Evolutionary conservation across 2,888 invertebrate genomes (phyloP), one percentile per base, ranked within the genome.

Genomic region (Aphrophora alni): DNA sequence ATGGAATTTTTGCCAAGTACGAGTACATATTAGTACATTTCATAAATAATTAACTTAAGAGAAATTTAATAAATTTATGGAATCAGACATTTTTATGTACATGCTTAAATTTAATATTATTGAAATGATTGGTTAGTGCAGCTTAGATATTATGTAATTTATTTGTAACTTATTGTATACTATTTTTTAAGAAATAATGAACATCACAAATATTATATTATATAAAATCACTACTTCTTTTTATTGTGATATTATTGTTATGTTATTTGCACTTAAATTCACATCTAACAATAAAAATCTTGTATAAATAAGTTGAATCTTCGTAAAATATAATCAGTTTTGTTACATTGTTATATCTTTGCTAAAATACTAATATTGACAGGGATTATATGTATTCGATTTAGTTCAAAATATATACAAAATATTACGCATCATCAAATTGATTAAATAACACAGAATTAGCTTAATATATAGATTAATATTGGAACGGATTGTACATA

Each of bases 191-290:
- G n/a, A n/a, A n/a, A 44, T 8, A 44, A 44, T 14, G 21, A 59
- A 59, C 59, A 59, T 59, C 59, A 59, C 59, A 59, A 59, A 59
- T 59, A 59, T n/a, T 59, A 59, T 59, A n/a, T 44, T 59, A 14
- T 21, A 59, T 8, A 21, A 59, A 59, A 21, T 59, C n/a, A 2
- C 21, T 59, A 59, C n/a, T 59, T 21, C 21, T 44, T 59, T 33
- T 59, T 59, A 10, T 59, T 59, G 59, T 59, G 59, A 59, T 59
- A 59, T 21, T 59, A 59, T 59, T 21, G n/a, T n/a, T n/a, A 5
- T 33, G 21, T 14, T 59, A 59, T 21, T 59, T 59, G 12, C 1
- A 59, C 44, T 44, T 7, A 10, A 44, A 14, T 44, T 7, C 44
- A 14, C 14, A 44, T 44, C 2, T 5, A 59, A n/a, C 1, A 59